A percentile compares a stretch with the other conserved stretches of the same genome.
Conservation (phyloP, 2,888 invertebrate genomes). For the Lasioglossum pauxillum region DNA sequence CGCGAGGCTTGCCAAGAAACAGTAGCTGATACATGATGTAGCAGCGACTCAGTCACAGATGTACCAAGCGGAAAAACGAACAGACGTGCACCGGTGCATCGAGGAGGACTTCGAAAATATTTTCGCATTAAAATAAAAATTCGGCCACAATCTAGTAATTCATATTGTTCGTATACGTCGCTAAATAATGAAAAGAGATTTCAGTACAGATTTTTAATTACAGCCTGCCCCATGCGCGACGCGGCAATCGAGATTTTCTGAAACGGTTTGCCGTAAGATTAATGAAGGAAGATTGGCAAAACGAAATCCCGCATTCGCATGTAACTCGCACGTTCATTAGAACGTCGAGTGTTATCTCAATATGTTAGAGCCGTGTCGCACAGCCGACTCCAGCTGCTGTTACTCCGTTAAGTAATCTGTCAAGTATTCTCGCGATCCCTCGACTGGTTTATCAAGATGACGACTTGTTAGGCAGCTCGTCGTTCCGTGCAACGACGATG, state of each 20-base stretch:
- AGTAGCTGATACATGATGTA: not conserved
- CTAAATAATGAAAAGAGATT: not conserved
- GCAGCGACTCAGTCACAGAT: not conserved
- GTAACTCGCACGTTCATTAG: not conserved
- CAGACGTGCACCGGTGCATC: not conserved
- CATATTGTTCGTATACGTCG: no score
- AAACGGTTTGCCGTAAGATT: not conserved
- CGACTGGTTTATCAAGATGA: not conserved
- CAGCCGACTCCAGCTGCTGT: not conserved
- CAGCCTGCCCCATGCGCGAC: not conserved
- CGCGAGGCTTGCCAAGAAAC: not conserved
- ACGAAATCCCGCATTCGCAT: not conserved
- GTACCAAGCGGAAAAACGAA: not conserved
- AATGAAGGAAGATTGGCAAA: not conserved
- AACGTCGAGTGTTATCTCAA: not conserved
- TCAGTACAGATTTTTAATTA: not conserved
- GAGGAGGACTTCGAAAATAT: not conserved
- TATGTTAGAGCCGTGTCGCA: not conserved
- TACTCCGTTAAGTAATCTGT: not conserved
- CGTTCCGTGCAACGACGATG: not conserved
- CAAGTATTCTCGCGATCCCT: slow-evolving; percentile 3
- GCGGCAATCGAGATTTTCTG: not conserved
- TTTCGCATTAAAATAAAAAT: not conserved
- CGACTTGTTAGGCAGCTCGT: not conserved
- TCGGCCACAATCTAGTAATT: no score